These are phyloP conservation scores for Bergia sp. DNA, from an alignment of 92 coral and sea anemone genomes.

Conservation along the genomic window DNA sequence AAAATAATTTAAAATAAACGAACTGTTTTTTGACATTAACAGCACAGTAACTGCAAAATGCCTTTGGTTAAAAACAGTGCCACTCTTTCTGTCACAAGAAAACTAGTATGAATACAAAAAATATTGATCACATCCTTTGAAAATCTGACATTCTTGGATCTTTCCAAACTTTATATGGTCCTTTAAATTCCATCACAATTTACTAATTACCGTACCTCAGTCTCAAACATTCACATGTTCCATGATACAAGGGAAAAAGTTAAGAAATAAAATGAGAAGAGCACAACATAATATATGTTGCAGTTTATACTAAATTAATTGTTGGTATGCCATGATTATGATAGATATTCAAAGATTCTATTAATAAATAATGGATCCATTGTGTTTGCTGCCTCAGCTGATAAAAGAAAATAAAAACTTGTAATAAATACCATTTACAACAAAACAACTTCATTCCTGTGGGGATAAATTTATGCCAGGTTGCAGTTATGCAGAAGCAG, in stretches of 20 bases:
- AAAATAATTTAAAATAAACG: no score
- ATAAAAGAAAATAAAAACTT: no score
- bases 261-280: no score
- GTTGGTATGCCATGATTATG: neutral
- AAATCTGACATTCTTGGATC: neutral
- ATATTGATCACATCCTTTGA: neutral
- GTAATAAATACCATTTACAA: neutral
- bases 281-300: neutral
- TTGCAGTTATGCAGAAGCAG: no score
- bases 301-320: neutral
- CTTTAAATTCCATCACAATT: no score
- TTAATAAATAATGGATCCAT: neutral
- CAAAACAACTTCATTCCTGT: neutral
- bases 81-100: neutral
- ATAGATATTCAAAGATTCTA: no score
- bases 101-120: neutral
- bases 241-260: no score
- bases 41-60: neutral
- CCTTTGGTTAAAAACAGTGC: neutral
- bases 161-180: no score
- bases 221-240: no score
- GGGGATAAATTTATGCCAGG: neutral
- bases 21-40: no score
- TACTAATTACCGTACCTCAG: neutral
- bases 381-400: neutral